Base-by-base conservation (phyloP, 2,113 vertebrate genomes). In the Calyptomena viridis region DNA sequence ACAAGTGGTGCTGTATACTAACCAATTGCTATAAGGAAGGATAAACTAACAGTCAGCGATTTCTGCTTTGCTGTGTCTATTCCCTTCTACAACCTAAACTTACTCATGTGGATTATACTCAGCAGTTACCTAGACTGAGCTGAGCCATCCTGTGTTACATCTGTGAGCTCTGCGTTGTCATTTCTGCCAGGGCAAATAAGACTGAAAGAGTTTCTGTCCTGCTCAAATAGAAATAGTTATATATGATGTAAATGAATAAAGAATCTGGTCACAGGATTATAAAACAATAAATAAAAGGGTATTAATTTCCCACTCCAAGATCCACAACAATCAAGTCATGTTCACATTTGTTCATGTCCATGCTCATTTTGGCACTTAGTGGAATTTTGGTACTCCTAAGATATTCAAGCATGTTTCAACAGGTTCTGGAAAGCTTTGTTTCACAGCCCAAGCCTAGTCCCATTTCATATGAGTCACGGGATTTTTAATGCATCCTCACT, bases 1-100 rank as follows among this genome's bases (percentile, higher is more conserved):
- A 9, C 0, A 0, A 25, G 44, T 62, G 53, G 53, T 42, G 22
- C 9, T 3, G 35, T 33, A 2, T 25, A 27, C 40, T 58, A 50
- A n/a, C 6, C 12, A 47, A 14, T 2, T 68, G 47, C 47, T 56
- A 1, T 47, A 16, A 60, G 37, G 28, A 73, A 56, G 37, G 40
- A 52, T 25, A 27, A 92, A 42, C 5, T 11, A 33, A n/a, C 40
- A 78, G n/a, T 56, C 50, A 19, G 28, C 21, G 31, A 75, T 71
- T 76, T 47, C 69, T 67, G 13, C 47, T 60, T 83, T 72, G 27
- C 53, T 62, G 1, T 1, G 2, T 67, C 25, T 62, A 4, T 71
- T 74, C 14, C 28, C 31, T 73, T 40, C 24, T 76, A 6, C 40
- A 40, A 4, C 22, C 53, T 76, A 19, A 68, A 42, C 18, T 39